Base-by-base conservation (phyloP, 2,797 vertebrate genomes). In the Heteromormyrus szaboi region DNA sequence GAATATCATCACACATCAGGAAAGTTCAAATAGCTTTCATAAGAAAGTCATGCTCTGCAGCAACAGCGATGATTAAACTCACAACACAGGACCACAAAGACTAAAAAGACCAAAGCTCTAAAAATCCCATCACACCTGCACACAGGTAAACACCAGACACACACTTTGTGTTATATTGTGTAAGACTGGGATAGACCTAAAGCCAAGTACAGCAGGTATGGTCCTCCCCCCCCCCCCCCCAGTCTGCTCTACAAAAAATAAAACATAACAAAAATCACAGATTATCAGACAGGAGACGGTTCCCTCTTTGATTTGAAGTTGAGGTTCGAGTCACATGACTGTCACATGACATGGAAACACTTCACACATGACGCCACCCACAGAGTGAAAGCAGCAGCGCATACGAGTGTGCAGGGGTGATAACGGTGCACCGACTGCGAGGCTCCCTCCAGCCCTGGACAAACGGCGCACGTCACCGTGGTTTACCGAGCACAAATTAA, bases 401-500 rank as follows among this genome's bases (percentile, higher is more conserved):
- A 41, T 22, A 22, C 5, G 53, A 46, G 88, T 37, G 51, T 1
- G 51, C 14, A 9, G 88, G 56, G 51, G 33, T 14, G 51, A 48
- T 41, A 88, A 17, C 12, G 53, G 56, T 1, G 54, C 59, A n/a
- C 33, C 22, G 12, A 1, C 51, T 46, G 37, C 7, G 8, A 25
- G 54, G 76, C n/a, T 2, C 62, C n/a, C n/a, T 29, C 33, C 11
- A 56, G 51, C 22, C 22, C 53, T 84, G 53, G 81, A 84, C 76
- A 59, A 83, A 88, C 68, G 33, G 4, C 1, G 68, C 56, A 56
- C 53, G 29, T 88, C 48, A 29, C 51, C 9, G 51, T 0, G 11
- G 53, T 88, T 44, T 22, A 48, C 29, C 62, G 9, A 88, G 81
- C 22, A 53, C 14, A 88, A 83, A 88, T 81, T 68, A 56, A 83